phyloP scores from a whole-genome alignment of 2,113 vertebrate genomes.

The Alectura lathami region DNA sequence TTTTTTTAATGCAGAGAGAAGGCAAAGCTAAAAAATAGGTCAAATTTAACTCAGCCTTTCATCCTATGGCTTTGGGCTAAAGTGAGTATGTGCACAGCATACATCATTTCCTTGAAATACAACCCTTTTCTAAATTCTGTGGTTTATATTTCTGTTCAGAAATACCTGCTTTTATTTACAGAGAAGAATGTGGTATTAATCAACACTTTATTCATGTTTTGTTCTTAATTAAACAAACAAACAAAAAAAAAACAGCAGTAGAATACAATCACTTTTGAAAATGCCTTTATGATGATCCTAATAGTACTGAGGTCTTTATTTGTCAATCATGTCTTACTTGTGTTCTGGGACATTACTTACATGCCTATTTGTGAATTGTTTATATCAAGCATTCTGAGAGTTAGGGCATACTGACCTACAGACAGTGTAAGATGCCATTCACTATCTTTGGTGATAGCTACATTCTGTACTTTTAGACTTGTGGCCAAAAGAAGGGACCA shows the following conservation, averaged over 20 bases:
- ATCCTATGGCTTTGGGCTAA: conserved; percentile 13
- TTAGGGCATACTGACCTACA: too few species aligned
- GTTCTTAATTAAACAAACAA: neutral
- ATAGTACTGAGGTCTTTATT: too few species aligned
- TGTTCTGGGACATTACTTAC: too few species aligned
- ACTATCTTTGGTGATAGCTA: too few species aligned
- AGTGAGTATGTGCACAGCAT: neutral
- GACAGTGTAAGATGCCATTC: too few species aligned
- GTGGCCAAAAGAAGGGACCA: too few species aligned
- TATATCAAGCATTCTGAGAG: too few species aligned
- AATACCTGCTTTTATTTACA: neutral
- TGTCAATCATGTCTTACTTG: too few species aligned
- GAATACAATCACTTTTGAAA: neutral
- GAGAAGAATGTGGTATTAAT: neutral
- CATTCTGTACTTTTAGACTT: too few species aligned
- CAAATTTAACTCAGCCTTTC: neutral
- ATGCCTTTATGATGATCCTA: neutral
- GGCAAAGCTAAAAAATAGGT: neutral
- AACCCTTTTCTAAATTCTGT: neutral
- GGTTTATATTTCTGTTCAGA: neutral
- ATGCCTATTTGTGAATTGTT: too few species aligned
- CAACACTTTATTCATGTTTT: neutral
- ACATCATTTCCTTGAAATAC: neutral
- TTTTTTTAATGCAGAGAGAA: neutral
- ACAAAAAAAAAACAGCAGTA: neutral